Evolutionary conservation across 1,140 invertebrate genomes (phyloP).

Genomic region (Sycobia sp.): DNA sequence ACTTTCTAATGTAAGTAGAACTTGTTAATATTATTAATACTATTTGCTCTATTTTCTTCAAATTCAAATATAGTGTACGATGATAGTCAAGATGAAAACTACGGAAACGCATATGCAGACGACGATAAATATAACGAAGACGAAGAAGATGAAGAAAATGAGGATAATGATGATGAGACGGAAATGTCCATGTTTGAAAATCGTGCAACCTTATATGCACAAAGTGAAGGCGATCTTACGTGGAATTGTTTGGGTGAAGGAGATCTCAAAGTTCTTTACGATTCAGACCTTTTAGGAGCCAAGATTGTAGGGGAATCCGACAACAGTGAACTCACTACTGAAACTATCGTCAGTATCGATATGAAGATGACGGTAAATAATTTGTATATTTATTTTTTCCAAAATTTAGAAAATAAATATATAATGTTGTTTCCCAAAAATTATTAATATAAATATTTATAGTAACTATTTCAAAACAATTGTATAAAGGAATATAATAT

Average conservation of each 20-base stretch:
- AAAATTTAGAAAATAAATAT: not conserved
- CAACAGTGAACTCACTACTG: conserved; percentile 54
- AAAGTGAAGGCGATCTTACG: conserved; percentile 28
- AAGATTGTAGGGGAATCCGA: conserved; percentile 58
- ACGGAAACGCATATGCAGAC: conserved; percentile 49
- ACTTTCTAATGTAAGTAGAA: too few relatives aligned
- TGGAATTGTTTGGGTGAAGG: conserved; percentile 55
- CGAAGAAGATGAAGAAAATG: conserved; percentile 37
- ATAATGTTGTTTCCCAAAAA: not conserved
- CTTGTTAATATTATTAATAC: too few relatives aligned
- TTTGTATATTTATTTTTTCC: conserved; percentile 11
- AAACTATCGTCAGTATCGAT: conserved; percentile 62
- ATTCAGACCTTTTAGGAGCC: conserved; percentile 60
- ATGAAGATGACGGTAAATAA: conserved; percentile 54
- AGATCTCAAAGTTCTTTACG: conserved; percentile 60
- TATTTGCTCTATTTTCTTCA: too few relatives aligned
- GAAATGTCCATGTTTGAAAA: conserved; percentile 56
- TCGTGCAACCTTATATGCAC: conserved; percentile 41
- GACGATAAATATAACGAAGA: conserved; percentile 46
- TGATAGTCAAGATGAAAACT: conserved; percentile 30
- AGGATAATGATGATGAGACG: conserved; percentile 43
- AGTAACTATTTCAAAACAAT: too few relatives aligned
- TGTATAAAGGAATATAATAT: too few relatives aligned
- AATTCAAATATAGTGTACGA: not conserved
- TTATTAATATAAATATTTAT: too few relatives aligned